These are phyloP conservation scores for Oncorhynchus nerka DNA, from an alignment of 2,113 vertebrate genomes.

Conservation along the genomic window DNA sequence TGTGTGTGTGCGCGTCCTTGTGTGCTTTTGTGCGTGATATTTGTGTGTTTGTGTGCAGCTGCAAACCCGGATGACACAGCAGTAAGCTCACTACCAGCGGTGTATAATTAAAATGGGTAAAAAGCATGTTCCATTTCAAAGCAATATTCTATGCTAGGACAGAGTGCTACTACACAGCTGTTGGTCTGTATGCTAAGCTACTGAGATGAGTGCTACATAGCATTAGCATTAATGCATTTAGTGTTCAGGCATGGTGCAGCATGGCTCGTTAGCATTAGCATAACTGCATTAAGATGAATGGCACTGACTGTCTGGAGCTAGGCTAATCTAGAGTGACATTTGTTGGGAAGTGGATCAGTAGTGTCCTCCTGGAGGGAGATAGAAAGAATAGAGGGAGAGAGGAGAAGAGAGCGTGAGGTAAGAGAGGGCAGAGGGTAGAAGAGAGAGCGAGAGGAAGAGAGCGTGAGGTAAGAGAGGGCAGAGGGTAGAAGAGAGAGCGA, in stretches of 20 bases:
- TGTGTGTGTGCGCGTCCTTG: conserved; percentile 31
- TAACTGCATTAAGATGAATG: neutral
- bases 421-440: conserved; percentile 1
- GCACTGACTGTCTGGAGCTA: neutral
- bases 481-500: no score
- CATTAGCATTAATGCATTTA: neutral
- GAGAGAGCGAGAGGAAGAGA: neutral
- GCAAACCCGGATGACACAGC: neutral
- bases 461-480: no score
- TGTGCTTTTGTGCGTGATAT: conserved; percentile 8
- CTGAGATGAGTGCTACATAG: neutral
- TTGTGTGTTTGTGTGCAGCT: neutral
- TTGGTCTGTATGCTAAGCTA: no score
- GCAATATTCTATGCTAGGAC: no score
- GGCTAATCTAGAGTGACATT: neutral
- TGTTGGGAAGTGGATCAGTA: neutral
- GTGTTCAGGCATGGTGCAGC: neutral
- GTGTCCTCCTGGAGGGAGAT: neutral
- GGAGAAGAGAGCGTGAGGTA: conserved; percentile 7
- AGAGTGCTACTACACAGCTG: no score
- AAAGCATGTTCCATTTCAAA: no score
- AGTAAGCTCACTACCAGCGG: neutral
- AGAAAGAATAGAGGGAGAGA: neutral
- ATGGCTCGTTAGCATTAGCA: neutral
- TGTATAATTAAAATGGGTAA: no score